These are phyloP conservation scores for Acanthoscelides obtectus DNA, from an alignment of 2,888 invertebrate species.

Conservation along the genomic window DNA sequence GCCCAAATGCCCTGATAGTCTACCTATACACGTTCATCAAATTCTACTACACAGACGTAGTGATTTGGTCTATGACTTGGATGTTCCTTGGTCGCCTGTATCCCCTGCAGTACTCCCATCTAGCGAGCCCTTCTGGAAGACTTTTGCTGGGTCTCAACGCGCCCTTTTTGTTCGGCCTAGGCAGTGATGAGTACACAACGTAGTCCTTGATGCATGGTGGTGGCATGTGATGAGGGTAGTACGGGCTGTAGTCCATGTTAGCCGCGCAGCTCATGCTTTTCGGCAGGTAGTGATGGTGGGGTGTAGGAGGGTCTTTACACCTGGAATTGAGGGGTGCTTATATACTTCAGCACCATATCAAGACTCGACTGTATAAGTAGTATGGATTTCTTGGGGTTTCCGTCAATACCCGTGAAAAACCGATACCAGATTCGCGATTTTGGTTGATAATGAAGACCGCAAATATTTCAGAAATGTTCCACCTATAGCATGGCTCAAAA, in stretches of 20 bases:
- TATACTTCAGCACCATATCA: no score
- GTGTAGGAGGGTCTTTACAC: constrained; percentile 7
- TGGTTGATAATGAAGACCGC: no score
- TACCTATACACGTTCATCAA: background rate
- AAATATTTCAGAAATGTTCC: no score
- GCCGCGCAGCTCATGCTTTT: constrained; percentile 63
- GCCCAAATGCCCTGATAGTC: background rate
- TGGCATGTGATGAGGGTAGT: constrained; percentile 15
- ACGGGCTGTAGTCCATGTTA: constrained; percentile 50
- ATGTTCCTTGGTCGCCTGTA: constrained; percentile 58
- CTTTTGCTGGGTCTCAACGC: constrained; percentile 63
- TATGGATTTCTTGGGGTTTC: no score
- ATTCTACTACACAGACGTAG: constrained; percentile 64
- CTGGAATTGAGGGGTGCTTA: background rate
- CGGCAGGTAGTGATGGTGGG: constrained; percentile 43
- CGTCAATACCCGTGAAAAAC: no score
- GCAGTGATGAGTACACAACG: constrained; percentile 38
- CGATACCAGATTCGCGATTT: no score
- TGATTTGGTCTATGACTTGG: constrained; percentile 81
- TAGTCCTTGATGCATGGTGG: constrained; percentile 11
- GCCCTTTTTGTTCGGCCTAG: constrained; percentile 34
- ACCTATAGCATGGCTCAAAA: no score
- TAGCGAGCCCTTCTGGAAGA: constrained; percentile 64
- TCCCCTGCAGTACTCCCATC: constrained; percentile 43
- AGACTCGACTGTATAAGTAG: no score